phyloP scores from a whole-genome alignment of 2,797 vertebrate species.

The Falco berigora region DNA sequence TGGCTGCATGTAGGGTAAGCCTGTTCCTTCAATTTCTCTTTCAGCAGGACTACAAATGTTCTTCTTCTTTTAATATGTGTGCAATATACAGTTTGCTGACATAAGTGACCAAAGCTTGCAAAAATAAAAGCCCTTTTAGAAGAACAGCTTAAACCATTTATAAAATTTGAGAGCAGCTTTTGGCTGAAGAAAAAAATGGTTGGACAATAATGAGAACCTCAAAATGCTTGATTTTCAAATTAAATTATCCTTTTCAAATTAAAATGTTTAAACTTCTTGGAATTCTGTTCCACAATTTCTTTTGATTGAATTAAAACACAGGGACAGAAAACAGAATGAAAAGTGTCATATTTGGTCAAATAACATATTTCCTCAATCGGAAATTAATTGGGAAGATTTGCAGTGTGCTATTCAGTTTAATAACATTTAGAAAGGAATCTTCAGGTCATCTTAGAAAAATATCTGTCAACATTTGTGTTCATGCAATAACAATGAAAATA shows the following conservation, averaged over 20 bases:
- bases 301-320: not conserved
- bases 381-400: not conserved
- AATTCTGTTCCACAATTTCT: not conserved
- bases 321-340: not conserved
- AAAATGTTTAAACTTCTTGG: not conserved
- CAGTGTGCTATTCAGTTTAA: not conserved
- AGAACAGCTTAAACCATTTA: not conserved
- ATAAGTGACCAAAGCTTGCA: not conserved
- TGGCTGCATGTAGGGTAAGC: not conserved
- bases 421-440: not conserved
- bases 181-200: not conserved
- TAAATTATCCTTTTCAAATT: not conserved
- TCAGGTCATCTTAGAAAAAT: not conserved
- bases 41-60: not conserved
- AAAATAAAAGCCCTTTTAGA: not conserved
- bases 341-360: not conserved
- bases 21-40: not conserved
- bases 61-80: not conserved
- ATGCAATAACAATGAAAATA: not conserved
- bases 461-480: not conserved
- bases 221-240: not conserved
- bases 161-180: not conserved
- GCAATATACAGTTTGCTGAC: not conserved
- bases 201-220: not conserved
- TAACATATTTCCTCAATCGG: not conserved